Evolutionary conservation across 2,113 vertebrate genomes (phyloP), one percentile per base, ranked within the genome.

Genomic region (Trematocara macrostoma): DNA sequence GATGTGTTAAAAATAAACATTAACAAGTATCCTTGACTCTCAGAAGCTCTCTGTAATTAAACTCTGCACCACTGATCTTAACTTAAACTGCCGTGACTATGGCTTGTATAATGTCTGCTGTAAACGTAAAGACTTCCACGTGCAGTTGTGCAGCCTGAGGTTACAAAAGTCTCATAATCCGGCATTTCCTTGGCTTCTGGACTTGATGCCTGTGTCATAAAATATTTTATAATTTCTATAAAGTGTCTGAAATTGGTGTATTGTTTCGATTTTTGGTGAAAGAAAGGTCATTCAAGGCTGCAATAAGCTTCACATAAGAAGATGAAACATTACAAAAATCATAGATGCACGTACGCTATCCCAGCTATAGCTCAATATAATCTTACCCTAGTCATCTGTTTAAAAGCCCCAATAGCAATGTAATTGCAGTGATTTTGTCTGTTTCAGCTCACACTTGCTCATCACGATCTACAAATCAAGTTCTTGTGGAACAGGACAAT

Each of bases 1-100:
- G 11, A 85, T 57, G 67, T 53, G 86, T 74, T 89, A 78, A 89
- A 94, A 94, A 93, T 92, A 92, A 85, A 92, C 87, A 88, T 79
- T 81, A 40, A 79, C 83, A 93, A 79, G 35, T 87, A 83, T 91
- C 3, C 78, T 52, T 78, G 53, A 76, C 20, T 89, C 2, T 81
- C 26, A 47, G 38, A 51, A 12, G 78, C 12, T 16, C 76, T 87
- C 88, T 95, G 82, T 93, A 90, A 94, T 94, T 93, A 88, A 84
- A 78, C 51, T 52, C 42, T 40, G 31, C 79, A 82, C 69, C 53
- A 56, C 85, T 38, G 87, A 89, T 91, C 87, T 71, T 35, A 57
- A 53, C 47, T 79, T 31, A 78, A 86, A 80, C 90, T 81, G 4
- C 91, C 4, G 52, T 9, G 86, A 47, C 38, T 51, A 29, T 51